These are phyloP conservation scores for Rhea pennata DNA, from an alignment of 2,113 vertebrate species.

Conservation along the genomic window DNA sequence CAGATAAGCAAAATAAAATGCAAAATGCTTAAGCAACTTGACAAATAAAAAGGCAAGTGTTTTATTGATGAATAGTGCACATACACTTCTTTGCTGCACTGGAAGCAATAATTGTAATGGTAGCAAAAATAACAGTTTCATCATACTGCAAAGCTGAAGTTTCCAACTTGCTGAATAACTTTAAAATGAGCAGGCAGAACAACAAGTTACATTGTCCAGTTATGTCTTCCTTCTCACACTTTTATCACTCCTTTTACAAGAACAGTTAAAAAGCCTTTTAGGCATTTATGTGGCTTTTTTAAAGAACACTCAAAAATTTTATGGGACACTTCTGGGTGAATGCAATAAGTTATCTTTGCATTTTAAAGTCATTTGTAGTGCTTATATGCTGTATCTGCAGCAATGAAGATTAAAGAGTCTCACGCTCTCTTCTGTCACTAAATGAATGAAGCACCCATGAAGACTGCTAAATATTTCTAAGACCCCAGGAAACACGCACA, in stretches of 20 bases:
- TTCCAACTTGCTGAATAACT: slow-evolving; percentile 35
- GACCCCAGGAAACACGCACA: background rate
- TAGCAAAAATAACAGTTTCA: slow-evolving; percentile 7
- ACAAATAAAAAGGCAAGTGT: slow-evolving; percentile 26
- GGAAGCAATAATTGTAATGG: slow-evolving; percentile 12
- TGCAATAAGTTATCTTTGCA: slow-evolving; percentile 38
- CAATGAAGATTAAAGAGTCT: slow-evolving; percentile 48
- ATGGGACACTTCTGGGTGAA: slow-evolving; percentile 63
- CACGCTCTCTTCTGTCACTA: slow-evolving; percentile 15
- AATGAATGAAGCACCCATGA: background rate
- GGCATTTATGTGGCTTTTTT: slow-evolving; percentile 46
- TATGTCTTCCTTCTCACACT: slow-evolving; percentile 27
- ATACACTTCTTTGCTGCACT: slow-evolving; percentile 13
- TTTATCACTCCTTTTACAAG: slow-evolving; percentile 62
- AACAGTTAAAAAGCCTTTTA: slow-evolving; percentile 68
- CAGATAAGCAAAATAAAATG: slow-evolving; percentile 22
- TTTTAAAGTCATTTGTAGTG: slow-evolving; percentile 48
- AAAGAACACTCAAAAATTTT: slow-evolving; percentile 68
- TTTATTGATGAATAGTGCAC: slow-evolving; percentile 48
- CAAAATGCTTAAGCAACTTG: slow-evolving; percentile 2
- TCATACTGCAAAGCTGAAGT: background rate
- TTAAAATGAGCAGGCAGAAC: slow-evolving; percentile 40
- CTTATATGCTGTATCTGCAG: slow-evolving; percentile 48
- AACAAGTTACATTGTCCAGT: slow-evolving; percentile 20
- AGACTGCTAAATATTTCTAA: slow-evolving; percentile 40